Evolutionary conservation across 2,888 invertebrate species (phyloP), one percentile per base, ranked within the genome.

Genomic region (Philereme vetulata): DNA sequence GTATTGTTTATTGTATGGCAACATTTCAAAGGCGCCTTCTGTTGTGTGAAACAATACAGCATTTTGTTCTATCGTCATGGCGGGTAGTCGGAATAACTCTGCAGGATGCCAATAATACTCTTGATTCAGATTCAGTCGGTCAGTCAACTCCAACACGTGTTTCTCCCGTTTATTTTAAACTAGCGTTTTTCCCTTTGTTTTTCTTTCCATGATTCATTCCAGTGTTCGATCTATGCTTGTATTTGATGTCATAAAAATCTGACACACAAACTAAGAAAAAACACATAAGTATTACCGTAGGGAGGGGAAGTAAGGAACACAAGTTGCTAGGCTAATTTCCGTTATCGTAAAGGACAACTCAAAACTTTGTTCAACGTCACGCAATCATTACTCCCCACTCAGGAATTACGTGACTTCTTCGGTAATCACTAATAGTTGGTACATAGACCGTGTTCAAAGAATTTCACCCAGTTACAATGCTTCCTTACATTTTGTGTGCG

Each of bases 101-200:
- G 72, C 82, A 82, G 85, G 86, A 84, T 77, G 80, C 77, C 80
- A 70, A 72, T 80, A 85, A 85, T 82, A 78, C 73, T 75, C 74
- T 72, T 68, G 67, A 71, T 77, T 76, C 76, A 77, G 78, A 77
- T 74, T 73, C 76, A 72, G 72, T 72, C 79, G 86, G 86, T 82
- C 84, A 84, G 66, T 80, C 75, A 81, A 82, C 83, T 77, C 73
- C 64, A 76, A 74, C 84, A 83, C 80, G 82, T 80, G 82, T 75
- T 38, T 4, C 7, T 4, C 5, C 6, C 38, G 5, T 38, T 21
- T 75, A 79, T 75, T 77, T 77, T 72, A 70, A 74, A 68, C 21
- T 21, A n/a, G n/a, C n/a, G n/a, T n/a, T n/a, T n/a, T n/a, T n/a
- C n/a, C n/a, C n/a, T n/a, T n/a, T n/a, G n/a, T n/a, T n/a, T n/a